Percentiles rank a stretch among this genome's conserved stretches.
phyloP scores from a whole-genome alignment of 2,888 invertebrate genomes.

The Ryuthela nishihirai region DNA sequence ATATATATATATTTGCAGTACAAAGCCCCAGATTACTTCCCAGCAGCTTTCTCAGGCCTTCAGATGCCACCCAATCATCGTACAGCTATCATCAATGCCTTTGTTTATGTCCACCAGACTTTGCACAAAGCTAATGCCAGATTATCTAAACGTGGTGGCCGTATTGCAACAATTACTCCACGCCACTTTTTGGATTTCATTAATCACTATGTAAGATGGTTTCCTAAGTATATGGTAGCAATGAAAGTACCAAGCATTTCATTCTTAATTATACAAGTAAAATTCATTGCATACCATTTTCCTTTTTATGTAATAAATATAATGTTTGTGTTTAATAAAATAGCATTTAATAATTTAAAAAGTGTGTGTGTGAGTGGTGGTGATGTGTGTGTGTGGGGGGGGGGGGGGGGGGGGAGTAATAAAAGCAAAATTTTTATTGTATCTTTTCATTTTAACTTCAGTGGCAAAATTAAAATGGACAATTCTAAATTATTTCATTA shows the following conservation, averaged over 20 bases:
- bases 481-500: too few relatives aligned
- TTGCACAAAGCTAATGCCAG: constrained; percentile 90
- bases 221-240: background rate
- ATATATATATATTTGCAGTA: constrained; percentile 56
- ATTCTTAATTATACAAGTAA: background rate
- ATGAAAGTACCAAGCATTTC: background rate
- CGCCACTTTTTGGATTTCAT: constrained; percentile 98
- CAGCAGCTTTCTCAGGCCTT: constrained; percentile 74
- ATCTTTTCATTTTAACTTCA: too few relatives aligned
- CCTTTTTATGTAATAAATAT: too few relatives aligned
- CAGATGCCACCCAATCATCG: constrained; percentile 69
- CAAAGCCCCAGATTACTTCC: constrained; percentile 84
- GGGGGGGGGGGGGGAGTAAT: too few relatives aligned
- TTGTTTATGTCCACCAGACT: constrained; percentile 97
- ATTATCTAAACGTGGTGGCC: constrained; percentile 83
- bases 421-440: too few relatives aligned
- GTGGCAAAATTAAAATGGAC: too few relatives aligned
- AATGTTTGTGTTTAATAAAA: too few relatives aligned
- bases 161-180: constrained; percentile 97
- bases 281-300: too few relatives aligned
- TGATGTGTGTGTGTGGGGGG: too few relatives aligned
- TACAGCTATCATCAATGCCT: constrained; percentile 97
- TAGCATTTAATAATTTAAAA: too few relatives aligned
- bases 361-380: too few relatives aligned
- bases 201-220: constrained; percentile 84